Conservation (phyloP, 1,140 invertebrate species). For the Pararge aegeria region DNA sequence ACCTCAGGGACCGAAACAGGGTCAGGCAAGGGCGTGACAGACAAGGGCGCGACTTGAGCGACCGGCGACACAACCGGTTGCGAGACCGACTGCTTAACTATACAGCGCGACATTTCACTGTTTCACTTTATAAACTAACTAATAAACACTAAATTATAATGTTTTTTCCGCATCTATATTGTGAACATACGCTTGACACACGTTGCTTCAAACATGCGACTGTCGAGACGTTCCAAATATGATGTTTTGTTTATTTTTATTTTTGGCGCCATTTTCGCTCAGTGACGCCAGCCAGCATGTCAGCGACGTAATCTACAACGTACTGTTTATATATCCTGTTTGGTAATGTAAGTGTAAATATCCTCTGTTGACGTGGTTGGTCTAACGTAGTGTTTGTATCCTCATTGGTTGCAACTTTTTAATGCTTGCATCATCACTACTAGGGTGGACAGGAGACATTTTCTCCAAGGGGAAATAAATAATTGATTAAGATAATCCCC, state of each 20-base stretch:
- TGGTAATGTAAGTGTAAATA: too few relatives aligned
- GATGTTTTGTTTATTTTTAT: constrained; percentile 77
- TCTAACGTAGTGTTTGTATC: too few relatives aligned
- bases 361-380: too few relatives aligned
- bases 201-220: constrained; percentile 66
- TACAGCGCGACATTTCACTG: constrained; percentile 61
- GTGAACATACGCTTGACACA: constrained; percentile 52
- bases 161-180: constrained; percentile 38
- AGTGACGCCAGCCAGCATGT: constrained; percentile 57
- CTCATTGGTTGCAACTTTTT: too few relatives aligned
- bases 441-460: too few relatives aligned
- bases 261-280: constrained; percentile 69
- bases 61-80: constrained; percentile 50
- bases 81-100: constrained; percentile 63
- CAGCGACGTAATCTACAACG: too few relatives aligned
- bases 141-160: constrained; percentile 7
- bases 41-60: constrained; percentile 33
- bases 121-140: constrained; percentile 21
- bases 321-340: too few relatives aligned
- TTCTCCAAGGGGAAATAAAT: too few relatives aligned
- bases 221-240: constrained; percentile 72
- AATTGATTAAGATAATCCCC: too few relatives aligned
- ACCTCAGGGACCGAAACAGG: constrained; percentile 31
- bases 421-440: too few relatives aligned
- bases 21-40: constrained; percentile 25